Percentiles rank a stretch among this genome's conserved stretches.
These are phyloP conservation scores for Lophura nycthemera DNA, from an alignment of 2,113 vertebrate species.

Conservation along the genomic window DNA sequence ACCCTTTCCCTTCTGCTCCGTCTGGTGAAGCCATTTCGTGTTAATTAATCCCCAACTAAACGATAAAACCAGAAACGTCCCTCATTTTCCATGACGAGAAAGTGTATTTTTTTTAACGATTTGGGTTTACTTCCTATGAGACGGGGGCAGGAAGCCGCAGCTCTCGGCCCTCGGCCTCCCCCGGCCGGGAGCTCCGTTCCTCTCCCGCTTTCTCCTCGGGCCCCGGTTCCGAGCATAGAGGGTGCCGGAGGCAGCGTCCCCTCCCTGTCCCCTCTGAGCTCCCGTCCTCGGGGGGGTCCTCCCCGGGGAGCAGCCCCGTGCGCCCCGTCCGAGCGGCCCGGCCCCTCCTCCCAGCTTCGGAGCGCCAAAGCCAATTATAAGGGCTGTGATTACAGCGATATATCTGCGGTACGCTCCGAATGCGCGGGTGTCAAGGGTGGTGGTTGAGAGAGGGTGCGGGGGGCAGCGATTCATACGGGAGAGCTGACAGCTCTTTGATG, in stretches of 20 bases:
- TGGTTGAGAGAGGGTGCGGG: slow-evolving; percentile 37
- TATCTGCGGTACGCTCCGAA: slow-evolving; percentile 9
- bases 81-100: slow-evolving; percentile 14
- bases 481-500: slow-evolving; percentile 63
- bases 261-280: not conserved
- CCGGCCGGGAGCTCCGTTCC: not conserved
- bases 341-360: not conserved
- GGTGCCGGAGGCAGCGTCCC: not conserved
- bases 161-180: not conserved
- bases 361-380: slow-evolving; percentile 22
- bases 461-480: slow-evolving; percentile 48
- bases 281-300: too few species aligned
- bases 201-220: not conserved
- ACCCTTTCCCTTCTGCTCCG: not conserved
- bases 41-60: slow-evolving; percentile 29
- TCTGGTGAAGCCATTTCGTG: not conserved
- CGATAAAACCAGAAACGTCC: slow-evolving; percentile 25
- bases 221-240: not conserved
- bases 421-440: slow-evolving; percentile 64
- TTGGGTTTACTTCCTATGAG: slow-evolving; percentile 6
- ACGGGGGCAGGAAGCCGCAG: slow-evolving; percentile 18
- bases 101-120: not conserved
- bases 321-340: not conserved
- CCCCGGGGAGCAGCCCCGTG: not conserved
- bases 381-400: slow-evolving; percentile 42